A percentile compares a stretch with the other conserved stretches of the same genome.
phyloP scores from a whole-genome alignment of 2,113 vertebrate genomes.

The Struthio camelus region DNA sequence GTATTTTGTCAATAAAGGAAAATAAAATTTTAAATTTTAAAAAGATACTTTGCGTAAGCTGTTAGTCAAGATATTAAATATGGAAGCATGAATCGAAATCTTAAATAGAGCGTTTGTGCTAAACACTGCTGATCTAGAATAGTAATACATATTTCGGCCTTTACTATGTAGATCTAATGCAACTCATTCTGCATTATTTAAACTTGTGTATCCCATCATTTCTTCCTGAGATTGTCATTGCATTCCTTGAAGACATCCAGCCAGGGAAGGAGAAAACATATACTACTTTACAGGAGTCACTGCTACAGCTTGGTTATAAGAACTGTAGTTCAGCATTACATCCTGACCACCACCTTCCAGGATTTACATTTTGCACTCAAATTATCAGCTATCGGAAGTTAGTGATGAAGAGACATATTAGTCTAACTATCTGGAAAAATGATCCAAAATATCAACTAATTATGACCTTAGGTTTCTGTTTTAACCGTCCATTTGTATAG shows the following conservation, averaged over 20 bases:
- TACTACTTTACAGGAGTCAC: not conserved
- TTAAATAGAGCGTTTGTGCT: not conserved
- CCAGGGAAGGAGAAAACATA: not conserved
- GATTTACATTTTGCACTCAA: not conserved
- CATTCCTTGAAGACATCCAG: not conserved
- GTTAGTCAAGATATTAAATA: not conserved
- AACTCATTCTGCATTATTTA: not conserved
- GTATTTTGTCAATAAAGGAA: not conserved
- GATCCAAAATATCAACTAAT: rapidly evolving
- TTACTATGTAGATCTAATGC: not conserved
- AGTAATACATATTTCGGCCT: not conserved
- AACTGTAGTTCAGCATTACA: not conserved
- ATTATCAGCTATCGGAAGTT: not conserved
- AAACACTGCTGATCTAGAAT: not conserved
- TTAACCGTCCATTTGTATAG: not conserved
- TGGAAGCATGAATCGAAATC: not conserved
- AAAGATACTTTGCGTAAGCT: not conserved
- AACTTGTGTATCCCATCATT: not conserved
- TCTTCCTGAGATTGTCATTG: not conserved
- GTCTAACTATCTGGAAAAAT: not conserved
- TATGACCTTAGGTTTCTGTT: not conserved
- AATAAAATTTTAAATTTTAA: not conserved
- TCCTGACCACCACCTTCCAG: not conserved
- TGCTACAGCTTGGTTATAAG: not conserved
- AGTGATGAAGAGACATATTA: not conserved